Conservation (phyloP, 1,140 invertebrate genomes). For the Sitophilus oryzae region DNA sequence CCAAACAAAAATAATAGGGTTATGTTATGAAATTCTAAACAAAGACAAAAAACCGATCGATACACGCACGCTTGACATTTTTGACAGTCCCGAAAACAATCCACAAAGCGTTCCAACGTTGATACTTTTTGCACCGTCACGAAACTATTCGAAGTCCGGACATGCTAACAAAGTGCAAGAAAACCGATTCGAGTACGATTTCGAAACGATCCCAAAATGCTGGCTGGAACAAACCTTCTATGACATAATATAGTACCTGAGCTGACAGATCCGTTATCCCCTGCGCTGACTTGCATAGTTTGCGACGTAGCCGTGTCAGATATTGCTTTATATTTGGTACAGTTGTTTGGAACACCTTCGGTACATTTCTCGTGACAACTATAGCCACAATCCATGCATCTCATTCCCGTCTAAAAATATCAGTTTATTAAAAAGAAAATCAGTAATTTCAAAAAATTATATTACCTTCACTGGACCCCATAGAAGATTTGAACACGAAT, state of each 20-base stretch:
- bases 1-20: too few species aligned
- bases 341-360: slow-evolving; percentile 83
- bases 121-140: too few species aligned
- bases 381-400: slow-evolving; percentile 91
- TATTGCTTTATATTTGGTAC: slow-evolving; percentile 79
- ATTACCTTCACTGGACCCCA: slow-evolving; percentile 86
- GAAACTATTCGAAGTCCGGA: too few species aligned
- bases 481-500: slow-evolving; percentile 80
- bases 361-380: slow-evolving; percentile 93
- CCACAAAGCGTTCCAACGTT: too few species aligned
- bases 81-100: too few species aligned
- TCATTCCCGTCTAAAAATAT: slow-evolving; percentile 62
- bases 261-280: slow-evolving; percentile 60
- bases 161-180: too few species aligned
- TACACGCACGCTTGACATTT: too few species aligned
- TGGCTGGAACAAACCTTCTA: background rate
- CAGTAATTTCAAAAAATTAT: slow-evolving; percentile 1
- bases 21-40: too few species aligned
- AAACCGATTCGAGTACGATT: too few species aligned
- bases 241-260: slow-evolving; percentile 47
- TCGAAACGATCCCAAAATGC: too few species aligned
- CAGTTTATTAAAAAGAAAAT: slow-evolving; percentile 8
- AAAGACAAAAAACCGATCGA: too few species aligned
- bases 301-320: slow-evolving; percentile 61
- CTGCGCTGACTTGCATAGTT: slow-evolving; percentile 51